Base-by-base conservation (phyloP, 2,797 vertebrate genomes). In the Ptychadena robeensis region DNA sequence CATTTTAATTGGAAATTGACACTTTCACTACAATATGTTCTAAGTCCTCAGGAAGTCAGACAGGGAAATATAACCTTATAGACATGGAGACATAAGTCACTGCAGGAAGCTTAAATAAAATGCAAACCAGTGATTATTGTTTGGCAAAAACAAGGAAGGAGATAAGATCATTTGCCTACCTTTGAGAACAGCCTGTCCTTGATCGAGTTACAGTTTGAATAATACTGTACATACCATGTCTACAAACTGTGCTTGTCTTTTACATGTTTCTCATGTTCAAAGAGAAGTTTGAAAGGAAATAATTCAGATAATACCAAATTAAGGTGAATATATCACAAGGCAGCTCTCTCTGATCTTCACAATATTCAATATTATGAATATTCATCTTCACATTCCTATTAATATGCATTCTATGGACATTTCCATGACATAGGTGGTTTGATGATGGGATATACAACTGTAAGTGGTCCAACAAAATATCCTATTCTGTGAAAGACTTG, bases 91-190 rank as follows among this genome's bases (percentile, higher is more conserved):
- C 31, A 61, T 63, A 79, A 79, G 75, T 83, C 74, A 65, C 32
- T 79, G 40, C 76, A 84, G 76, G 76, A 79, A 73, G 27, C 69
- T 67, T 25, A 12, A 32, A 37, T 68, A 34, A 83, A 79, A 83
- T 73, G 40, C 28, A 79, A 84, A 79, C 75, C 40, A 25, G 27
- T 61, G 18, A 75, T 40, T 72, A 57, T 65, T 72, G 25, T 74
- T 38, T 68, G 63, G 73, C 61, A 18, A 72, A 57, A 68, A 83
- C 76, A 79, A 84, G 82, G 82, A 84, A 84, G 75, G 30, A 59
- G 61, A 84, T 34, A 74, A 69, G 27, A 61, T 27, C 37, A 79
- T 79, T 68, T 79, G 53, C 40, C 27, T 73, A 44, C 53, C 22
- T 61, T 27, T 37, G 11, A 68, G 76, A 67, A 83, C 76, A 68